A percentile compares a stretch with the other conserved stretches of the same genome.
These are phyloP conservation scores for Willowsia nigromaculata DNA, from an alignment of 2,888 invertebrate genomes.

Conservation along the genomic window DNA sequence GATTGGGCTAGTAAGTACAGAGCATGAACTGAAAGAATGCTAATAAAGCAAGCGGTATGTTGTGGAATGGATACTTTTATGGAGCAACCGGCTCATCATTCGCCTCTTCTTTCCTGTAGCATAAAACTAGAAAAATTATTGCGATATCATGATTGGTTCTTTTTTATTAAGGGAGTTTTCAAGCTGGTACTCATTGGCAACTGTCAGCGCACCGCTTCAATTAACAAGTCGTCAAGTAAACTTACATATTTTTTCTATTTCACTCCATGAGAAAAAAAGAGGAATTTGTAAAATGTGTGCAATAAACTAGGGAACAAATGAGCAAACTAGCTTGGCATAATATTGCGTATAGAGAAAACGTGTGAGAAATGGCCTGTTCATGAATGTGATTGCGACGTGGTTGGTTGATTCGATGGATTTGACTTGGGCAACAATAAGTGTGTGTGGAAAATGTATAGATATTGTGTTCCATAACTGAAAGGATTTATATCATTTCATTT, in stretches of 20 bases:
- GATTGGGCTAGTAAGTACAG: too few relatives aligned
- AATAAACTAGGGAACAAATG: conserved; percentile 61
- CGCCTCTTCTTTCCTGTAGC: not conserved
- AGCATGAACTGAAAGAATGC: not conserved
- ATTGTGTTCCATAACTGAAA: conserved; percentile 21
- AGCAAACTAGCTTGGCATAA: not conserved
- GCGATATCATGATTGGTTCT: conserved; percentile 8
- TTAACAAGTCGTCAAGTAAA: conserved; percentile 66
- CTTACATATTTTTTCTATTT: conserved; percentile 17
- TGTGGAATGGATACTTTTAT: not conserved
- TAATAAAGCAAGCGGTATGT: not conserved
- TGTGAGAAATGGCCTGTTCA: conserved; percentile 58
- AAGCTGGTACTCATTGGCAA: not conserved
- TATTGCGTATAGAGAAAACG: conserved; percentile 21
- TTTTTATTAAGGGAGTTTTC: conserved; percentile 14
- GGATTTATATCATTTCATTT: conserved; percentile 59
- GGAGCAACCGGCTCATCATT: not conserved
- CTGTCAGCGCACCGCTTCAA: conserved; percentile 57
- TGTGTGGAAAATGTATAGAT: not conserved
- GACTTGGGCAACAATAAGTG: not conserved
- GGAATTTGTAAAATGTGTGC: conserved; percentile 67
- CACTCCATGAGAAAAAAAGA: conserved; percentile 38
- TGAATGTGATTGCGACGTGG: not conserved
- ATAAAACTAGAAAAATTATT: conserved; percentile 9
- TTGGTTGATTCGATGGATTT: not conserved